phyloP scores from a whole-genome alignment of 2,797 vertebrate genomes.

The Siniperca obscura region DNA sequence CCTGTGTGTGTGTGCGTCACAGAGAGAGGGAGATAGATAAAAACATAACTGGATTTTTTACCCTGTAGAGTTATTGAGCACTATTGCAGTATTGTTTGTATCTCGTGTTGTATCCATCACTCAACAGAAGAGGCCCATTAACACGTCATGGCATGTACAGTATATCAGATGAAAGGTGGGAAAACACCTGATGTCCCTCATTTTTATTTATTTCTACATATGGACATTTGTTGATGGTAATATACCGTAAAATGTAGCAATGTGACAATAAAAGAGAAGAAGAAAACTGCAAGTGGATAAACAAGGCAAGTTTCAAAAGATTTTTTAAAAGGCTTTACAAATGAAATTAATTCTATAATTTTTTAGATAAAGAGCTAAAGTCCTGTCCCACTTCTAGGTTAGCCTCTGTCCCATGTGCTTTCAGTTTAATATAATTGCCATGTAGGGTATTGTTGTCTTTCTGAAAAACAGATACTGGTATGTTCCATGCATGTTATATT shows the following conservation, averaged over 20 bases:
- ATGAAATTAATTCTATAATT: background rate
- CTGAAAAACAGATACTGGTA: no score
- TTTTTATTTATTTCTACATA: background rate
- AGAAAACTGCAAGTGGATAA: background rate
- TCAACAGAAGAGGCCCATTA: background rate
- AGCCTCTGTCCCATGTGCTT: background rate
- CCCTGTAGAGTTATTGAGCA: no score
- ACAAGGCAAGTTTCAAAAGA: background rate
- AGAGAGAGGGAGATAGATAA: no score
- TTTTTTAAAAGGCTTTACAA: background rate
- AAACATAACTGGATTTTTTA: no score
- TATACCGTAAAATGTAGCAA: background rate
- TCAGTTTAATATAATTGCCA: background rate
- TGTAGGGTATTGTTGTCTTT: background rate
- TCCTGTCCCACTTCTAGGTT: background rate
- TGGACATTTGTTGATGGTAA: background rate
- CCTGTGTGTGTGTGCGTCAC: background rate
- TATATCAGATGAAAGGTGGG: background rate
- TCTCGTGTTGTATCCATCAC: background rate
- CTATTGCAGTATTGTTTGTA: background rate
- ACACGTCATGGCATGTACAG: background rate
- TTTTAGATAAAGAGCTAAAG: no score
- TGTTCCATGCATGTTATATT: no score
- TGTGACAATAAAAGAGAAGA: background rate
- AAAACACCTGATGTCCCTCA: background rate